phyloP scores from a whole-genome alignment of 2,888 invertebrate genomes.

The Pachliopta kotzebuea region DNA sequence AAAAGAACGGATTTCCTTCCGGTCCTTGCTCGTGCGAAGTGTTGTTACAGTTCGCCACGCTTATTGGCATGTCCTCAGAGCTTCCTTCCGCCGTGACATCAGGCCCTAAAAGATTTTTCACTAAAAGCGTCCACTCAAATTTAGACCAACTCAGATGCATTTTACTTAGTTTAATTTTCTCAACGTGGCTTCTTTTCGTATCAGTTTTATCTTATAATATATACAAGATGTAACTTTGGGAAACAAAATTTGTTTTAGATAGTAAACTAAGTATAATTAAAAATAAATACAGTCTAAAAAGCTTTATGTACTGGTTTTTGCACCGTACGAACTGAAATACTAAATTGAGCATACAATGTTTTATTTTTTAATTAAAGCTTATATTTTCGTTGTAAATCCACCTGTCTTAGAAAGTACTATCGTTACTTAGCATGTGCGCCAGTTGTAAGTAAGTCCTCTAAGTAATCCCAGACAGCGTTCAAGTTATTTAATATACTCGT shows the following conservation, averaged over 20 bases:
- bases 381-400: too few relatives aligned
- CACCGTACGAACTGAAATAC: too few relatives aligned
- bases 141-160: neutral
- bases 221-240: too few relatives aligned
- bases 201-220: too few relatives aligned
- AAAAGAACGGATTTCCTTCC: slow-evolving; percentile 58
- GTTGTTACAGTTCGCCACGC: slow-evolving; percentile 64
- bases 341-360: too few relatives aligned
- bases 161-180: slow-evolving; percentile 1
- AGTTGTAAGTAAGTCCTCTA: neutral
- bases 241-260: too few relatives aligned
- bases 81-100: slow-evolving; percentile 59
- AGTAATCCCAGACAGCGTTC: slow-evolving; percentile 12
- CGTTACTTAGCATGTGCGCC: neutral
- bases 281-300: too few relatives aligned
- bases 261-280: too few relatives aligned
- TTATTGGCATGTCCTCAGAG: slow-evolving; percentile 74
- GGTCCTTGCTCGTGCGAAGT: slow-evolving; percentile 53
- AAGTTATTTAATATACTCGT: slow-evolving; percentile 5
- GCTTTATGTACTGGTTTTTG: too few relatives aligned
- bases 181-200: neutral
- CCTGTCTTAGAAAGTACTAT: neutral
- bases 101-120: slow-evolving; percentile 49
- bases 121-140: slow-evolving; percentile 46
- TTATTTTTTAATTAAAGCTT: too few relatives aligned